phyloP scores from a whole-genome alignment of 2,888 invertebrate species.

The Leptura quadrifasciata region DNA sequence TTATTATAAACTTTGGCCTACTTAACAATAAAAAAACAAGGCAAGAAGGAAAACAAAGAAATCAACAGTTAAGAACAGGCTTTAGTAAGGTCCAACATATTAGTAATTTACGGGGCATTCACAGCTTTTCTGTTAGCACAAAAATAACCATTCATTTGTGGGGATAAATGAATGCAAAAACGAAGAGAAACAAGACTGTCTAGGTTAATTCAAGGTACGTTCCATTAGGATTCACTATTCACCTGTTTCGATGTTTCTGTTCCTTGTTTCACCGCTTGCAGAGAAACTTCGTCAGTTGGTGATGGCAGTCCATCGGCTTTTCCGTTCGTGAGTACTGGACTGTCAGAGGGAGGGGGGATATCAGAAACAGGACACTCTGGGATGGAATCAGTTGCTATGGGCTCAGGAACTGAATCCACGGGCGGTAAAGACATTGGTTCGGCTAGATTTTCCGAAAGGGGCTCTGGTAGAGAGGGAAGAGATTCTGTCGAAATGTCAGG shows the following conservation, averaged over 20 bases:
- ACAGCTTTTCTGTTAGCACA: constrained; percentile 58
- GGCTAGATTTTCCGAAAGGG: constrained; percentile 69
- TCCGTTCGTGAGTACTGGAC: constrained; percentile 70
- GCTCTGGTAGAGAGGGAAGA: constrained; percentile 70
- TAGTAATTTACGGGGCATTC: constrained; percentile 52
- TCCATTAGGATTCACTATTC: constrained; percentile 67
- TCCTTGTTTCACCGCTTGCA: constrained; percentile 74
- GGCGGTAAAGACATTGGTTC: constrained; percentile 73
- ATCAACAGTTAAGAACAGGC: constrained; percentile 28
- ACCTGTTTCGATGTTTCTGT: constrained; percentile 77
- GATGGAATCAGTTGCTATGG: constrained; percentile 65
- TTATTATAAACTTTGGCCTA: constrained; percentile 6
- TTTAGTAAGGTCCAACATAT: constrained; percentile 54
- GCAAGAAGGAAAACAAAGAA: constrained; percentile 18
- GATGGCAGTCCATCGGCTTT: constrained; percentile 72
- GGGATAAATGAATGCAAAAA: constrained; percentile 34
- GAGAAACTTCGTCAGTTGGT: constrained; percentile 53
- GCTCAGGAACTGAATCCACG: constrained; percentile 71
- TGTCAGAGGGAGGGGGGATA: constrained; percentile 52
- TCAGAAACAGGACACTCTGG: constrained; percentile 55
- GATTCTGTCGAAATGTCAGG: constrained; percentile 72
- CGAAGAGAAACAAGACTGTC: constrained; percentile 54
- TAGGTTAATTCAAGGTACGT: constrained; percentile 63
- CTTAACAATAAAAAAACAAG: constrained; percentile 15
- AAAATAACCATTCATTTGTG: constrained; percentile 43